Conservation (phyloP, 2,888 invertebrate species). For the Labia minor region DNA sequence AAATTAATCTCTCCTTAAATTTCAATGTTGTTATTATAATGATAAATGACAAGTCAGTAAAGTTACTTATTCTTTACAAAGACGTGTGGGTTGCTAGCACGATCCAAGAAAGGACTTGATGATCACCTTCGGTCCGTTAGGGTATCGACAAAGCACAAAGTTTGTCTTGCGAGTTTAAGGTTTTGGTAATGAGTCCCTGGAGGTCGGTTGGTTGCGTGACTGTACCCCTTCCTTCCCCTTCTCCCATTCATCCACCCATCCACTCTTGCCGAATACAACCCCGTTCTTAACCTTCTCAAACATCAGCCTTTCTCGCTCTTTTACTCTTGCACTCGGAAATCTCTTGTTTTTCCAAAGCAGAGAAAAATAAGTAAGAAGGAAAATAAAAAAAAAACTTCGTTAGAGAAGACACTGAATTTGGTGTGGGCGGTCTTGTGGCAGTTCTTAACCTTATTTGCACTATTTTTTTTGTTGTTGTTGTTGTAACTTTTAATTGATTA, state of each 20-base stretch:
- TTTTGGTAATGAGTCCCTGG: background rate
- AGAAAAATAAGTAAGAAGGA: background rate
- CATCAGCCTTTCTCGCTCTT: background rate
- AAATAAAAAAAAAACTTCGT: background rate
- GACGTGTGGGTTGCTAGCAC: no score
- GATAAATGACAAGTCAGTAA: no score
- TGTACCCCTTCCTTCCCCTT: background rate
- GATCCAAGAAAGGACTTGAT: no score
- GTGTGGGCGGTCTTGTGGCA: background rate
- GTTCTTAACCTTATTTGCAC: background rate
- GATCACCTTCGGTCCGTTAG: background rate
- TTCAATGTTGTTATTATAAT: no score
- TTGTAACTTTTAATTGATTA: background rate
- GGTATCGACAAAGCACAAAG: background rate
- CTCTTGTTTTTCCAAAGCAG: background rate
- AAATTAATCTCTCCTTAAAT: no score
- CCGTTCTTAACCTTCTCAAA: background rate
- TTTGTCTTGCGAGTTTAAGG: background rate
- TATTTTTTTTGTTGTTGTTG: background rate
- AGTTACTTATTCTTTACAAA: no score
- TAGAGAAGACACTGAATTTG: background rate
- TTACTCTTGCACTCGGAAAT: background rate
- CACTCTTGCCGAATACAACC: no score
- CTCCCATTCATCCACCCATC: background rate
- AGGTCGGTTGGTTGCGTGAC: background rate